Percentiles rank a stretch among this genome's conserved stretches.
phyloP scores from a whole-genome alignment of 2,888 invertebrate genomes.

The Catocala nupta region DNA sequence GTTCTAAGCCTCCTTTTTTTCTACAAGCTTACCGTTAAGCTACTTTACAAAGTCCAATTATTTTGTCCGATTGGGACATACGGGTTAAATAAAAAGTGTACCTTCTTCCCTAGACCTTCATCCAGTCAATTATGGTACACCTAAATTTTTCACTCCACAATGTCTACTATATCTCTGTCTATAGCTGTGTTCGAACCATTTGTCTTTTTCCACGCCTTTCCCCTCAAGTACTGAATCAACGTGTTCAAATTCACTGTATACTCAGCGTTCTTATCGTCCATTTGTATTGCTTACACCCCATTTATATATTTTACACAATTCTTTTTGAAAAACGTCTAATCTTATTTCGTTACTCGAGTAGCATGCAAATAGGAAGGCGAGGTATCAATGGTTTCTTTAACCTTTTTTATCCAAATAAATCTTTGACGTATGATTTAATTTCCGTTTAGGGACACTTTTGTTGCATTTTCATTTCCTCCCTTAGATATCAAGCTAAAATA shows the following conservation, averaged over 20 bases:
- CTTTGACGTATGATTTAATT: conserved; percentile 55
- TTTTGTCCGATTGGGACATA: conserved; percentile 31
- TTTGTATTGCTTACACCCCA: conserved; percentile 66
- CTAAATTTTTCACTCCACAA: conserved; percentile 58
- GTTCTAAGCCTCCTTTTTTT: conserved; percentile 19
- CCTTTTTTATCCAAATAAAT: conserved; percentile 47
- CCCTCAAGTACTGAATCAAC: conserved; percentile 63
- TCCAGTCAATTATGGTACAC: conserved; percentile 51
- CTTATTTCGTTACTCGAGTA: conserved; percentile 36
- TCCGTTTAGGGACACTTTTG: conserved; percentile 44
- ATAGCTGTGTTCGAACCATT: conserved; percentile 61
- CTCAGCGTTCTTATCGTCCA: conserved; percentile 59
- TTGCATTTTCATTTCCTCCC: conserved; percentile 51
- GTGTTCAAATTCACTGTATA: conserved; percentile 65
- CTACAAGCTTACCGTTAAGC: conserved; percentile 20
- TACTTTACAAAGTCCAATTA: conserved; percentile 31
- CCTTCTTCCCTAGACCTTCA: conserved; percentile 32
- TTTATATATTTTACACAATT: conserved; percentile 58
- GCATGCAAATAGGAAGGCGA: conserved; percentile 47
- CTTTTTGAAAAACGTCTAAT: conserved; percentile 46
- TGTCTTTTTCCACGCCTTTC: conserved; percentile 59
- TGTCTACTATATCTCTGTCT: conserved; percentile 63
- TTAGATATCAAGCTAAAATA: conserved; percentile 23
- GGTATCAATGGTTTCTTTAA: conserved; percentile 35
- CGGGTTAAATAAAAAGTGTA: conserved; percentile 42